Evolutionary conservation across 2,797 vertebrate genomes (phyloP).

Genomic region (Acrossocheilus wenchowensis): DNA sequence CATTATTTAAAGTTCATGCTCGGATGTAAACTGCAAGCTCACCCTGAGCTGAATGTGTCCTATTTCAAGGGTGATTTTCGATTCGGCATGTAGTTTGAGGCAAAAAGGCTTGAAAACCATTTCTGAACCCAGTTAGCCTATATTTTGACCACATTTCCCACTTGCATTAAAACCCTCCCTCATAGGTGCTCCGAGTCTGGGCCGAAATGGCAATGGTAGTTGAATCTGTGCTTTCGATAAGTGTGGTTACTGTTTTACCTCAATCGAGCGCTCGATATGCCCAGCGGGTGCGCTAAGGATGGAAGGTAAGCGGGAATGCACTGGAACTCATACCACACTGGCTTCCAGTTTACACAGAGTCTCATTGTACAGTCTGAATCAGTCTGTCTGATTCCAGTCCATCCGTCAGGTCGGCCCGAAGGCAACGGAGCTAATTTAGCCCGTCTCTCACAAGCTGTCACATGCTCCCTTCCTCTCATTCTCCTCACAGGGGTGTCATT

Average conservation of each 20-base stretch:
- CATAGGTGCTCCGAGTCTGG: neutral
- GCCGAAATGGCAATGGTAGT: neutral
- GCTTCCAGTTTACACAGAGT: constrained; percentile 28
- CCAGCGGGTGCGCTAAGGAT: neutral
- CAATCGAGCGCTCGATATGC: neutral
- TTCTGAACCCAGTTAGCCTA: neutral
- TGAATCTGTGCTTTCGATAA: constrained; percentile 21
- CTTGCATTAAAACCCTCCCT: neutral
- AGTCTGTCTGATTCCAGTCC: constrained; percentile 18
- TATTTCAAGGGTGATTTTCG: neutral
- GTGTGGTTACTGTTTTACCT: constrained; percentile 21
- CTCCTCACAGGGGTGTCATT: constrained; percentile 45
- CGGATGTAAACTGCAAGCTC: neutral
- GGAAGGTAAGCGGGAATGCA: neutral
- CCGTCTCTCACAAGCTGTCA: constrained; percentile 36
- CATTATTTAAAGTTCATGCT: neutral
- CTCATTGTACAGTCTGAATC: constrained; percentile 31
- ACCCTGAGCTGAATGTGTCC: neutral
- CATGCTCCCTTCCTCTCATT: constrained; percentile 47
- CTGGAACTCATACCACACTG: neutral
- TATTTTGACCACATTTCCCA: neutral
- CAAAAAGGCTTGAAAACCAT: neutral
- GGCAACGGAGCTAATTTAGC: constrained; percentile 42
- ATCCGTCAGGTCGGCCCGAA: constrained; percentile 24
- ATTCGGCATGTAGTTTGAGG: constrained; percentile 7